Percentiles rank a stretch among this genome's conserved stretches.
These are phyloP conservation scores for Eristalis arbustorum DNA, from an alignment of 2,888 invertebrate species.

Conservation along the genomic window DNA sequence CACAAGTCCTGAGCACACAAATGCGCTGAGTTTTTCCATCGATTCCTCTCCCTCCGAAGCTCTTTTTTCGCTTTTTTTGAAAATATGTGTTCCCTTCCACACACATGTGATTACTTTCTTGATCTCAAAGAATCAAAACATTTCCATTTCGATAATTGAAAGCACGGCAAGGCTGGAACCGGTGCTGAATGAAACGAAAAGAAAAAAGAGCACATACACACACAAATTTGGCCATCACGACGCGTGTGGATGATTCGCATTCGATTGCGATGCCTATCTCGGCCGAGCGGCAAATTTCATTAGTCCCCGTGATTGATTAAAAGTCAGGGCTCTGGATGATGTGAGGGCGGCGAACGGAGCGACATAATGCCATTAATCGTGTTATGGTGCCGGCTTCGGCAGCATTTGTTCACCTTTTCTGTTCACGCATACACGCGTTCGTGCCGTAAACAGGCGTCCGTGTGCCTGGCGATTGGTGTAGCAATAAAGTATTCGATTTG, in stretches of 20 bases:
- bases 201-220: too few relatives aligned
- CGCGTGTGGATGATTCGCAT: not conserved
- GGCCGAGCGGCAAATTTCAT: not conserved
- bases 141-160: slow-evolving; percentile 52
- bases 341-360: not conserved
- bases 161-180: slow-evolving; percentile 15
- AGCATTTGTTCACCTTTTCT: not conserved
- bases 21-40: not conserved
- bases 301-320: not conserved
- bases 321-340: not conserved
- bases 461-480: not conserved
- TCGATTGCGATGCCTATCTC: not conserved
- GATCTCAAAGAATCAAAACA: slow-evolving; percentile 39
- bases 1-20: not conserved
- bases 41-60: not conserved
- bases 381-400: slow-evolving; percentile 23
- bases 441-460: not conserved
- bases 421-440: not conserved
- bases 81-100: slow-evolving; percentile 3
- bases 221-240: not conserved
- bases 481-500: not conserved
- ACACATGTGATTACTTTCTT: slow-evolving; percentile 31
- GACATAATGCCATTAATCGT: slow-evolving; percentile 34
- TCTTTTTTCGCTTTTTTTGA: not conserved
- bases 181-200: not conserved